Conservation (phyloP, 2,888 invertebrate genomes). For the Drosophila emarginata region DNA sequence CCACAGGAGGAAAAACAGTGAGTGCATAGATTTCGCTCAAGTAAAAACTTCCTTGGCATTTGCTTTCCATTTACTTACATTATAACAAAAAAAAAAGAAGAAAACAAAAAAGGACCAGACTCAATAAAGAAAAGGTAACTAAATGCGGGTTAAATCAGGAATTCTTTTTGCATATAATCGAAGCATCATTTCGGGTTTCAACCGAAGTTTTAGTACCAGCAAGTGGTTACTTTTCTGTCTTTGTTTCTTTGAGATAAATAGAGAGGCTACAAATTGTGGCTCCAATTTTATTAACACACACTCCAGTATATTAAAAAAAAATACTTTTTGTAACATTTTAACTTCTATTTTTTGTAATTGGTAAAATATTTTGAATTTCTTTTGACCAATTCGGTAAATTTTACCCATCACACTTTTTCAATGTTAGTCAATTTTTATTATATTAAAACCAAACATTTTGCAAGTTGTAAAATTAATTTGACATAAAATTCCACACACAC, state of each 20-base stretch:
- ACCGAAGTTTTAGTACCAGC: too few relatives aligned
- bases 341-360: background rate
- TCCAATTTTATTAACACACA: too few relatives aligned
- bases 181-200: too few relatives aligned
- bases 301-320: background rate
- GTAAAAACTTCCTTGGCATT: background rate
- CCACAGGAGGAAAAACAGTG: background rate
- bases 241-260: too few relatives aligned
- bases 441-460: slow-evolving; percentile 3
- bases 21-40: background rate
- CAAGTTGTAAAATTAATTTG: slow-evolving; percentile 71
- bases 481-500: slow-evolving; percentile 54
- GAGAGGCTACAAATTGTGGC: too few relatives aligned
- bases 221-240: too few relatives aligned
- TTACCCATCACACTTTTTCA: background rate
- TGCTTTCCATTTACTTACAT: background rate
- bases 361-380: background rate
- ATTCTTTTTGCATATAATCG: too few relatives aligned
- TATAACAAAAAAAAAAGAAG: too few relatives aligned
- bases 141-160: too few relatives aligned
- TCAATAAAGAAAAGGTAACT: too few relatives aligned
- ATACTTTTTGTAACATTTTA: background rate
- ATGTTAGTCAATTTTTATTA: slow-evolving; percentile 3
- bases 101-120: too few relatives aligned
- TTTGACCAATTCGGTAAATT: background rate